phyloP scores from a whole-genome alignment of 30 jellyfish, hydroid and myxozoan species.

The Aurelia aurita region DNA sequence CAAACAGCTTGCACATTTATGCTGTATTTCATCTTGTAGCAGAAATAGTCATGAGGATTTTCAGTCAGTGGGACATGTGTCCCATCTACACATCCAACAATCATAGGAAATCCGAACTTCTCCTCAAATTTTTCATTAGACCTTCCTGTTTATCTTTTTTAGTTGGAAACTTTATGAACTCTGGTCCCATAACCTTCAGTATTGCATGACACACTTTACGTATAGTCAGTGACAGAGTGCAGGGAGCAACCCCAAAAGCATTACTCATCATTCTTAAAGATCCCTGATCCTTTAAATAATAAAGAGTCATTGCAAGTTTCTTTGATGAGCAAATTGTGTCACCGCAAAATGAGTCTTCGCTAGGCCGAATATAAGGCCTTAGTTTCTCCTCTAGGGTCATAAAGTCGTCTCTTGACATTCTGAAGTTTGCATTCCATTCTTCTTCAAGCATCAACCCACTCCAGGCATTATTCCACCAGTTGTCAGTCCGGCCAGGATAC shows the following conservation, averaged over 20 bases:
- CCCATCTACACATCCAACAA: constrained; percentile 46
- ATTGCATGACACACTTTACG: constrained; percentile 21
- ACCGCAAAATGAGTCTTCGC: neutral
- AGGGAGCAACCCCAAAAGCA: constrained; percentile 10
- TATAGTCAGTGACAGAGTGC: constrained; percentile 18
- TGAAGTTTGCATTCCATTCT: constrained; percentile 23
- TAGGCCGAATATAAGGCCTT: neutral
- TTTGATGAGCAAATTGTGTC: neutral
- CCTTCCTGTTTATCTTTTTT: constrained; percentile 38
- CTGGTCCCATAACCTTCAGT: neutral
- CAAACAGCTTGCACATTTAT: constrained; percentile 75
- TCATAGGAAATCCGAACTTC: constrained; percentile 55
- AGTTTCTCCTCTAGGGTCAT: constrained; percentile 10
- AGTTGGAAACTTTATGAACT: constrained; percentile 16
- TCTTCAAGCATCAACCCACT: constrained; percentile 15
- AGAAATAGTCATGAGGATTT: constrained; percentile 78
- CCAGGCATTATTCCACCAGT: constrained; percentile 20
- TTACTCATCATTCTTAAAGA: constrained; percentile 12
- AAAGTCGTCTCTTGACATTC: constrained; percentile 44
- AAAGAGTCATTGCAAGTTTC: neutral
- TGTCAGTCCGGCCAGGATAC: constrained; percentile 30
- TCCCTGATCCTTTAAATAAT: constrained; percentile 4
- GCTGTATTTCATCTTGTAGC: constrained; percentile 71
- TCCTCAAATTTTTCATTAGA: constrained; percentile 27
- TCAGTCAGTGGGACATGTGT: constrained; percentile 84